A percentile compares a stretch with the other conserved stretches of the same genome.
Conservation (phyloP, 2,113 vertebrate species). For the Eolophus roseicapilla region DNA sequence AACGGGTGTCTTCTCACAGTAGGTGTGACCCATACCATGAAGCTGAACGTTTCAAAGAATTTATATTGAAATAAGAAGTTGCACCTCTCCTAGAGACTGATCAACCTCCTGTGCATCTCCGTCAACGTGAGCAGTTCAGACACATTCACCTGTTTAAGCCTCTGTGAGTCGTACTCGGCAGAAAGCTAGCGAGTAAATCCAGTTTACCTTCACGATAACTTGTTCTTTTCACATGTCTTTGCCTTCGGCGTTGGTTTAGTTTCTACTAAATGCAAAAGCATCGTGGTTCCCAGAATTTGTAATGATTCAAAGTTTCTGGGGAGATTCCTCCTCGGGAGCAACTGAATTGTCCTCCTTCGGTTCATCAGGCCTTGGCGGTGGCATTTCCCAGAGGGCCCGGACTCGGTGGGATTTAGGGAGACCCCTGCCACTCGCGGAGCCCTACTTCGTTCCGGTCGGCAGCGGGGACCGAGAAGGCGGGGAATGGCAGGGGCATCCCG, state of each 20-base stretch:
- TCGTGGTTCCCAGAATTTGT: not conserved
- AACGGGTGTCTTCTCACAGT: not conserved
- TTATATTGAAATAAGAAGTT: not conserved
- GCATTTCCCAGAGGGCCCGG: not conserved
- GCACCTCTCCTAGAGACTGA: not conserved
- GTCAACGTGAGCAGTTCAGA: not conserved
- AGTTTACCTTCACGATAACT: not conserved
- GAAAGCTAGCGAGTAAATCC: not conserved
- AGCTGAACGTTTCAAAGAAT: not conserved
- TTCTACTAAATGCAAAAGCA: not conserved
- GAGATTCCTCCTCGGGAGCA: not conserved
- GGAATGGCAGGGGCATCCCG: not conserved
- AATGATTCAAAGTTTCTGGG: not conserved
- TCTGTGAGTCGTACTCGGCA: fast-evolving
- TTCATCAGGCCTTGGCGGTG: not conserved
- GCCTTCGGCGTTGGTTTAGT: not conserved
- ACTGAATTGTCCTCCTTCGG: not conserved
- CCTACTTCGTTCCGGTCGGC: not conserved
- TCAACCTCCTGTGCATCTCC: not conserved
- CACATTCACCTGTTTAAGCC: not conserved
- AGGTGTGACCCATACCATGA: not conserved
- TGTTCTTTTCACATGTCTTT: not conserved
- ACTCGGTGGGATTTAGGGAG: not conserved
- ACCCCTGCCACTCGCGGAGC: not conserved
- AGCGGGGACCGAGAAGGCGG: not conserved